Conservation (phyloP, 2,797 vertebrate genomes). For the Pseudochaenichthys georgianus region DNA sequence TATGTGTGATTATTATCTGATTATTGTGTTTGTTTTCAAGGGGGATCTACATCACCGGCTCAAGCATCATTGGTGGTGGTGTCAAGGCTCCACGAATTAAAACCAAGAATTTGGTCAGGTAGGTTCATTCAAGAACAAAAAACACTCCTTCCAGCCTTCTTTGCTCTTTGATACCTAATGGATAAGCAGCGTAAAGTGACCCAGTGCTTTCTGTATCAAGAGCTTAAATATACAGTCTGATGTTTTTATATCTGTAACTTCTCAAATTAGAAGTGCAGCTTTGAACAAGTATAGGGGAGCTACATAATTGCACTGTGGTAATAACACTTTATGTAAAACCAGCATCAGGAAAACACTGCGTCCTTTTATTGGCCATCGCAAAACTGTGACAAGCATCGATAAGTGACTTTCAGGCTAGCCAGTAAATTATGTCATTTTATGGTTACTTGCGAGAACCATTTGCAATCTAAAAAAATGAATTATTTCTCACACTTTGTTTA, state of each 20-base stretch:
- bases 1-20: slow-evolving; percentile 7
- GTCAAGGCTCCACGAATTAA: slow-evolving; percentile 98
- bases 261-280: not conserved
- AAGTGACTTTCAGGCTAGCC: too few species aligned
- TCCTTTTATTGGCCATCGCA: too few species aligned
- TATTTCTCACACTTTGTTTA: not conserved
- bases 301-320: too few species aligned
- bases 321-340: too few species aligned
- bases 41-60: slow-evolving; percentile 99
- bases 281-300: not conserved
- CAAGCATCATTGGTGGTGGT: slow-evolving; percentile 97
- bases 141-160: too few species aligned
- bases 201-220: too few species aligned
- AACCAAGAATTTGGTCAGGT: slow-evolving; percentile 99
- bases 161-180: too few species aligned
- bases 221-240: too few species aligned
- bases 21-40: slow-evolving; percentile 74
- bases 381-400: too few species aligned
- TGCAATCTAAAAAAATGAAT: not conserved
- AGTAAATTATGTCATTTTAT: not conserved
- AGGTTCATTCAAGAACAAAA: slow-evolving; percentile 19
- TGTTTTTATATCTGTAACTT: not conserved
- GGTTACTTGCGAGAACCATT: not conserved
- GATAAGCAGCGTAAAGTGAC: too few species aligned
- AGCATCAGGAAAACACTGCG: too few species aligned